A percentile compares a stretch with the other conserved stretches of the same genome.
phyloP scores from a whole-genome alignment of 1,140 invertebrate genomes.

The Rhizoglyphus robini region DNA sequence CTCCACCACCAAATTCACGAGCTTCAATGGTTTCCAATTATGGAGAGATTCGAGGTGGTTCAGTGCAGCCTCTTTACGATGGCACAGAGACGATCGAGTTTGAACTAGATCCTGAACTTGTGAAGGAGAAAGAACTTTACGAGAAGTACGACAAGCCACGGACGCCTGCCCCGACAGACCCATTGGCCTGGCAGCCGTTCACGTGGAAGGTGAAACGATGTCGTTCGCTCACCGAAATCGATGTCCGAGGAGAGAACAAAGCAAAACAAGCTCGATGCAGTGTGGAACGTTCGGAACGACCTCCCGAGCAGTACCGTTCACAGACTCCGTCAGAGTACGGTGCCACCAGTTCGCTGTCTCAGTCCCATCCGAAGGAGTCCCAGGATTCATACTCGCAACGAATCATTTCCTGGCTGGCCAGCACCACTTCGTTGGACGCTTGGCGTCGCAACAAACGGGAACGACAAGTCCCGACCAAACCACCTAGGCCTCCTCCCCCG shows the following conservation, averaged over 20 bases:
- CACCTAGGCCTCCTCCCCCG: constrained; percentile 9
- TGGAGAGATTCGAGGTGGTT: background rate
- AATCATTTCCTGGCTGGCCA: background rate
- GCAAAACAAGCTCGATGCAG: background rate
- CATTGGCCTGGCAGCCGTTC: constrained; percentile 19
- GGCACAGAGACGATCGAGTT: background rate
- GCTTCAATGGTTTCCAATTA: constrained; percentile 6
- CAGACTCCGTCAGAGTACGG: background rate
- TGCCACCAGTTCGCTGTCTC: background rate
- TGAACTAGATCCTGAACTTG: background rate
- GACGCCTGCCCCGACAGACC: background rate
- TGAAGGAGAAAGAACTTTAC: constrained; percentile 1
- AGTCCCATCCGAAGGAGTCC: background rate
- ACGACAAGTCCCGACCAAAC: background rate
- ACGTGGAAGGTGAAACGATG: constrained; percentile 18
- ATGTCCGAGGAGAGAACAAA: background rate
- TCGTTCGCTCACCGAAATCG: constrained; percentile 17
- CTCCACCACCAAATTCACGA: background rate
- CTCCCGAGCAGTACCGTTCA: background rate
- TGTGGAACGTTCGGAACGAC: background rate
- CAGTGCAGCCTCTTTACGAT: background rate
- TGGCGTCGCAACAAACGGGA: background rate
- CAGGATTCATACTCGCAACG: background rate
- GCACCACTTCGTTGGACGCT: constrained; percentile 1
- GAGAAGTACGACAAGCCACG: background rate